Conservation (phyloP, 2,113 vertebrate genomes). For the Phalacrocorax pelagicus region DNA sequence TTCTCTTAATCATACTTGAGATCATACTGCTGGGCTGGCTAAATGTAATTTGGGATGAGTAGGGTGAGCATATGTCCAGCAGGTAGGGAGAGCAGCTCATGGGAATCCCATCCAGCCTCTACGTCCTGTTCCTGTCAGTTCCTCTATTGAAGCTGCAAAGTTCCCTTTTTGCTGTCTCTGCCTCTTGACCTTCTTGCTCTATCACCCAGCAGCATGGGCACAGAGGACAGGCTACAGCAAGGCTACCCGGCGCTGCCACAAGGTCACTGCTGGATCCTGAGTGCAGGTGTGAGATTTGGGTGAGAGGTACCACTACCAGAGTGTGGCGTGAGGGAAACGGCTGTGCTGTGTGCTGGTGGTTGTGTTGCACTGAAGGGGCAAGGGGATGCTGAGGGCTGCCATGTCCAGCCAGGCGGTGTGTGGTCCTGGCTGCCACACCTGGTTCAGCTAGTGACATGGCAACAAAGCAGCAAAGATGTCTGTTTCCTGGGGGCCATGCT, state of each 20-base stretch:
- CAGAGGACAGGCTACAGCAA: not conserved
- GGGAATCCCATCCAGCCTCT: not conserved
- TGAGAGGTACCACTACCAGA: not conserved
- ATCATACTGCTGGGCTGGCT: not conserved
- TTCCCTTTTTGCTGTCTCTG: not conserved
- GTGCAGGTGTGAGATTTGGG: not conserved
- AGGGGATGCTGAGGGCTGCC: not conserved
- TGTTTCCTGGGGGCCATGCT: not conserved
- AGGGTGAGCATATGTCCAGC: not conserved
- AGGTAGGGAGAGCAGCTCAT: not conserved
- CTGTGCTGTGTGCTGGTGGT: not conserved
- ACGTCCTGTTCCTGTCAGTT: fast-evolving
- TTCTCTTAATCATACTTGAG: not conserved
- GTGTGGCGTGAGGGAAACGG: fast-evolving
- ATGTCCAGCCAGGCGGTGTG: fast-evolving
- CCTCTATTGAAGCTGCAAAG: not conserved
- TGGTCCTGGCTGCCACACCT: fast-evolving
- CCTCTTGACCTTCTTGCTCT: not conserved
- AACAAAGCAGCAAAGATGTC: fast-evolving
- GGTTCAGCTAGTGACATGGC: not conserved
- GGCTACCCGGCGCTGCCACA: not conserved
- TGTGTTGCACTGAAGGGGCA: too few species aligned
- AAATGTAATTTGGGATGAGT: not conserved
- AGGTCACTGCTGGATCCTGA: not conserved
- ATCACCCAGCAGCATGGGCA: not conserved